phyloP scores from a whole-genome alignment of 2,113 vertebrate genomes.

The Pseudolaguvia tuberculata region DNA sequence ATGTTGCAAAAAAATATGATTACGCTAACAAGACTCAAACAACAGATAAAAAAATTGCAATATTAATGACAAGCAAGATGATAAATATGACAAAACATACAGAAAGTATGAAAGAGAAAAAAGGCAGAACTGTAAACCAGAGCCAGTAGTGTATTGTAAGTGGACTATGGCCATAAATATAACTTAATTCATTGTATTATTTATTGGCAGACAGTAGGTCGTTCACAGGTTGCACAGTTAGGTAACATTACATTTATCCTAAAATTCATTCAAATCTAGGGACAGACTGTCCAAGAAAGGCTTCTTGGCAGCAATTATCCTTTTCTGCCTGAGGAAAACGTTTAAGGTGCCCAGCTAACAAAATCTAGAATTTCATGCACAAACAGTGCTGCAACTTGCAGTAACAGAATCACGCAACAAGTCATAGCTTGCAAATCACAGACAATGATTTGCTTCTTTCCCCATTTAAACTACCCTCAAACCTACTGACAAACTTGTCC shows the following conservation, averaged over 20 bases:
- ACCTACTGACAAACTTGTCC: neutral
- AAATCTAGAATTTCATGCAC: conserved; percentile 3
- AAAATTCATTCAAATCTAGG: neutral
- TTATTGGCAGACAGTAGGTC: neutral
- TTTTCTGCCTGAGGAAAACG: neutral
- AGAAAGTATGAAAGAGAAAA: no score
- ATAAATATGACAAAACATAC: neutral
- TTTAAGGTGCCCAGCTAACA: neutral
- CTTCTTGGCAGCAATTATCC: neutral
- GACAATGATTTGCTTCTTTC: conserved; percentile 35
- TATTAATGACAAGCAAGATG: neutral
- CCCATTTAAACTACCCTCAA: conserved; percentile 2
- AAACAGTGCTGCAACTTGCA: conserved; percentile 9
- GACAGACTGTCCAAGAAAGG: neutral
- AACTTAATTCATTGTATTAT: neutral
- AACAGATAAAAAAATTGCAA: neutral
- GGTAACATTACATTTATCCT: neutral
- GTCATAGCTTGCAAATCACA: conserved; percentile 40
- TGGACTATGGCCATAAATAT: neutral
- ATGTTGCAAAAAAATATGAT: neutral
- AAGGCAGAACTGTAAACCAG: no score
- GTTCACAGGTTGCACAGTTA: neutral
- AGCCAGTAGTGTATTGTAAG: neutral
- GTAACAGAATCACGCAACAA: conserved; percentile 23
- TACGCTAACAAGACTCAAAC: neutral